Evolutionary conservation across 2,113 vertebrate genomes (phyloP).

Genomic region (Empidonax traillii): DNA sequence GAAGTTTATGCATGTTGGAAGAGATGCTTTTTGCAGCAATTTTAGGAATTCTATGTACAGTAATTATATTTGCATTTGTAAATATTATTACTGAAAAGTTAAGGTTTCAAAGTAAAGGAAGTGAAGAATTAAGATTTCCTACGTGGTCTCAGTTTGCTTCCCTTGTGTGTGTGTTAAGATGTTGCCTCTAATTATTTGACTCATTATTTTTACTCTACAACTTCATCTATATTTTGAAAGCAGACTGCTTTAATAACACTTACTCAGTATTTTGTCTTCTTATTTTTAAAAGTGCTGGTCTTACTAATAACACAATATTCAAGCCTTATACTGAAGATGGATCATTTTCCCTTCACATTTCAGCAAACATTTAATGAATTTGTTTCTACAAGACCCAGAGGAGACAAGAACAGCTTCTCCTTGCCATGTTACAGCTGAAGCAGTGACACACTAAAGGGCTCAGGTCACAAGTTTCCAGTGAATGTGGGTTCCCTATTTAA

Average conservation of each 20-base stretch:
- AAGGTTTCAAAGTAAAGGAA: background rate
- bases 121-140: background rate
- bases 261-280: background rate
- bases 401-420: background rate
- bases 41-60: background rate
- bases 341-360: background rate
- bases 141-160: background rate
- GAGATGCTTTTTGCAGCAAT: background rate
- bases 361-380: background rate
- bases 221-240: background rate
- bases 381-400: background rate
- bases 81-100: background rate
- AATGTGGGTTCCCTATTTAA: background rate
- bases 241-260: background rate
- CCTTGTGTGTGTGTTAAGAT: background rate
- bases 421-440: background rate
- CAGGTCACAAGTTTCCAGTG: background rate
- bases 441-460: background rate
- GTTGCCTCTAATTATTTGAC: background rate
- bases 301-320: background rate
- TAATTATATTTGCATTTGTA: background rate
- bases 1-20: background rate
- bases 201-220: background rate
- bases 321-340: background rate
- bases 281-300: background rate